Evolutionary conservation across 2,888 invertebrate genomes (phyloP).

Genomic region (Euproctis similis): DNA sequence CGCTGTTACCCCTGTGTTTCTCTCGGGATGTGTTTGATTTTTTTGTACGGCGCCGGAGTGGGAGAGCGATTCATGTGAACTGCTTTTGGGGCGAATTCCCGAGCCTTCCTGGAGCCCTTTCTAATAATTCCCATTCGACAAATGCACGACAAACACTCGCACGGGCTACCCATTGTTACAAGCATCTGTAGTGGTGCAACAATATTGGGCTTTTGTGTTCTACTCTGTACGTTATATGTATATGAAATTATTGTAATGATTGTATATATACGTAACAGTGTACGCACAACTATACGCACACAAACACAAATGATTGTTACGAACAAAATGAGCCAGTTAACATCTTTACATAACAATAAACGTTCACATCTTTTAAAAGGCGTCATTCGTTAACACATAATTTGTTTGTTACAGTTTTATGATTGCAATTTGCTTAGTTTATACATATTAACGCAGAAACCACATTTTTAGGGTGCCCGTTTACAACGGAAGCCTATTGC

Average conservation of each 20-base stretch:
- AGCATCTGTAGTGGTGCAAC: constrained; percentile 64
- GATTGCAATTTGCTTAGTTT: no score
- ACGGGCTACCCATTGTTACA: constrained; percentile 66
- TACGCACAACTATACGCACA: no score
- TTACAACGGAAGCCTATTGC: no score
- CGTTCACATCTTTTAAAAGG: no score
- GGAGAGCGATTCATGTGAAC: constrained; percentile 73
- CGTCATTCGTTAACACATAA: constrained; percentile 63
- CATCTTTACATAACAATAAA: no score
- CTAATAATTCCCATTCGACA: constrained; percentile 74
- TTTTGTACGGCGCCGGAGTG: constrained; percentile 71
- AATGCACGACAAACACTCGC: constrained; percentile 74
- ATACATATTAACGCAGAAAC: no score
- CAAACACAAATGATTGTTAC: no score
- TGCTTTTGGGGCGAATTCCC: constrained; percentile 76
- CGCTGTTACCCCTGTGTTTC: constrained; percentile 76
- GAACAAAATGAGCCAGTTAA: no score
- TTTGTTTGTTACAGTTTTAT: no score
- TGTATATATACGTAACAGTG: no score
- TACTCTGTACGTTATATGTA: constrained; percentile 33
- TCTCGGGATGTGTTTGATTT: constrained; percentile 74
- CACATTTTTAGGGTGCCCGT: no score
- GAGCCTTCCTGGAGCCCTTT: constrained; percentile 73
- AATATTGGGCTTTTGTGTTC: constrained; percentile 54
- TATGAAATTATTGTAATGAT: constrained; percentile 55